Base-by-base conservation (phyloP, 2,797 vertebrate species). In the Spinibarbus caldwelli region DNA sequence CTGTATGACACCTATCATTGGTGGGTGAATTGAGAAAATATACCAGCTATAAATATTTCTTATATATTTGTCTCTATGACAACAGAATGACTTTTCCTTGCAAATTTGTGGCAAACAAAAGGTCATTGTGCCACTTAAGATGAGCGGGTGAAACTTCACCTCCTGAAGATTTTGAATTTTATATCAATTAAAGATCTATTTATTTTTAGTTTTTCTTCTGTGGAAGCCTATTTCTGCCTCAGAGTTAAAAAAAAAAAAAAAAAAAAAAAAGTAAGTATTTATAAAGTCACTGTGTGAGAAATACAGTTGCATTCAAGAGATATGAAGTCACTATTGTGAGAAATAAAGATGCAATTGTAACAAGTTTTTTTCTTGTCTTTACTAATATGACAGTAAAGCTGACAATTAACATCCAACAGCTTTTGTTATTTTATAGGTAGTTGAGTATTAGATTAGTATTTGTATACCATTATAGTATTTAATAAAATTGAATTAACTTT, bases 21-120 rank as follows among this genome's bases (percentile, higher is more conserved):
- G 31, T 23, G 23, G 21, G 5, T 71, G 12, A 64, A 62, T 47
- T 10, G 21, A 23, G 8, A 75, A 57, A 82, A 82, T 59, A 26
- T 62, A 73, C 26, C 19, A 31, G 67, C 52, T 31, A 47, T 47
- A 23, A 45, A 82, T 59, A 31, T 62, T 31, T 34, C 0, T 17
- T 73, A 26, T 67, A 54, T 19, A 41, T 70, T 47, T 62, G 52
- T 82, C 38, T 62, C 52, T 45, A n/a, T 82, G 68, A 36, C 38
- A 62, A 43, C 80, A 34, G 26, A 45, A 38, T 80, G 23, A 72
- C 21, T 23, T 82, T 54, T 34, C 17, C 11, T 54, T 29, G 66
- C 66, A 45, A 45, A 64, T 45, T 64, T 73, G 38, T 73, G 21
- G 43, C 38, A 73, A 73, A 47, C 80, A 45, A 62, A 34, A 52